Conservation (phyloP, 2,113 vertebrate species). For the Egretta garzetta region DNA sequence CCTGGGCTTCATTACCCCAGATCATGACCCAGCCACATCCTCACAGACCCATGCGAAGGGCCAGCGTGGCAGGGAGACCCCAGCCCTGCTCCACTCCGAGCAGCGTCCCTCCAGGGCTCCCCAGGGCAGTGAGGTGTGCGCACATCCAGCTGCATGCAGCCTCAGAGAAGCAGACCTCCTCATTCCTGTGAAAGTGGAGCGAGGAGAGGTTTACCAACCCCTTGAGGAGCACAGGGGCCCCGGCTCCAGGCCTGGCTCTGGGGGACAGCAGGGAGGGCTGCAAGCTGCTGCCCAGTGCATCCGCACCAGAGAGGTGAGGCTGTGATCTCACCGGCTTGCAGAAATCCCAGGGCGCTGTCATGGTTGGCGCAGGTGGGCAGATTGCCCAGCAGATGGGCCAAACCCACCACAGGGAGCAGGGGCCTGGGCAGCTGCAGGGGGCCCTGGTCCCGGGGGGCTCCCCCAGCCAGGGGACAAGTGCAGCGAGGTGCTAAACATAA, state of each 20-base stretch:
- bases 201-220: not conserved
- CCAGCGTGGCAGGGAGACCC: not conserved
- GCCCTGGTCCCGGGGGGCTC: not conserved
- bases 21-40: not conserved
- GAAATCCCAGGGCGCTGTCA: not conserved
- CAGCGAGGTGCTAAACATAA: not conserved
- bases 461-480: not conserved
- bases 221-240: not conserved
- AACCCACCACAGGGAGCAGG: not conserved
- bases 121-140: rapidly evolving
- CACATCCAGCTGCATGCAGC: not conserved
- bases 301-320: not conserved
- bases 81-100: not conserved
- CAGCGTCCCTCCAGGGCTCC: not conserved
- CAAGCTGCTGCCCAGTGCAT: rapidly evolving
- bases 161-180: not conserved
- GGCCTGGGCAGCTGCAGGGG: not conserved
- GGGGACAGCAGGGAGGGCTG: not conserved
- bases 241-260: not conserved
- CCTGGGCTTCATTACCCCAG: not conserved
- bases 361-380: rapidly evolving
- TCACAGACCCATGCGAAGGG: not conserved
- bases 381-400: not conserved
- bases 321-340: not conserved
- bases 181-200: not conserved